Conservation (phyloP, 53 echinoderm and acorn worm genomes). For the Holothuria leucospilota region DNA sequence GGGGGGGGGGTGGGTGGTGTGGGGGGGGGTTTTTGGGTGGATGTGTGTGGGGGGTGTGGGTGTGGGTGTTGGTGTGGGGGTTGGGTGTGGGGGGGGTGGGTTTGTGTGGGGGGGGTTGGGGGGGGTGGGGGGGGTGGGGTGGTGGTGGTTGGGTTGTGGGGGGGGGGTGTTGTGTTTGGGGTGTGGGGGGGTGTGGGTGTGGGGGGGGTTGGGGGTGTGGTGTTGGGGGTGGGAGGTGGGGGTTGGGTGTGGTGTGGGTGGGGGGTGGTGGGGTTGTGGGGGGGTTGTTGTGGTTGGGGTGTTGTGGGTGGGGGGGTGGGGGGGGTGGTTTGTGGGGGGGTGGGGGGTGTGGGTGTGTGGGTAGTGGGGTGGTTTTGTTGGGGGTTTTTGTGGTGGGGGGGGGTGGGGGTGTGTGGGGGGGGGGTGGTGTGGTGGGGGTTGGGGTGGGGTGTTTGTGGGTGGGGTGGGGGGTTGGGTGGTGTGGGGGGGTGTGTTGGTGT, state of each 20-base stretch:
- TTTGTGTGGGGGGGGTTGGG: background rate
- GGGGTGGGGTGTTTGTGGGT: background rate
- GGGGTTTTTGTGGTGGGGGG: background rate
- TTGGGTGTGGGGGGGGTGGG: background rate
- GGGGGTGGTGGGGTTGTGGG: background rate
- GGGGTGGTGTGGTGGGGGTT: background rate
- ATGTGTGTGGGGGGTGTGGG: too few relatives aligned
- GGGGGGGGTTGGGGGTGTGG: too few relatives aligned
- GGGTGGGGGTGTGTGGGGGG: too few relatives aligned
- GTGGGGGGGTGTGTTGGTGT: background rate
- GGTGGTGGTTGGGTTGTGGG: background rate
- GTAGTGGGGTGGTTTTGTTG: background rate
- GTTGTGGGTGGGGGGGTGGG: background rate
- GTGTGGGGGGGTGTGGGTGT: background rate
- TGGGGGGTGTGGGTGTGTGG: background rate
- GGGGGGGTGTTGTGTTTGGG: too few relatives aligned
- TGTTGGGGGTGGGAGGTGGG: background rate
- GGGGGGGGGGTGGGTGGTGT: too few relatives aligned
- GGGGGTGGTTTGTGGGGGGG: background rate
- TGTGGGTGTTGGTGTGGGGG: background rate
- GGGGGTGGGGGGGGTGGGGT: too few relatives aligned
- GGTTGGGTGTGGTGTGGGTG: background rate
- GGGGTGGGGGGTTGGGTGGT: background rate
- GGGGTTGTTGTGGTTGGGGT: background rate
- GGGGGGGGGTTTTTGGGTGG: too few relatives aligned